Evolutionary conservation across 2,888 invertebrate genomes (phyloP).

Genomic region (Lycaena phlaeas): DNA sequence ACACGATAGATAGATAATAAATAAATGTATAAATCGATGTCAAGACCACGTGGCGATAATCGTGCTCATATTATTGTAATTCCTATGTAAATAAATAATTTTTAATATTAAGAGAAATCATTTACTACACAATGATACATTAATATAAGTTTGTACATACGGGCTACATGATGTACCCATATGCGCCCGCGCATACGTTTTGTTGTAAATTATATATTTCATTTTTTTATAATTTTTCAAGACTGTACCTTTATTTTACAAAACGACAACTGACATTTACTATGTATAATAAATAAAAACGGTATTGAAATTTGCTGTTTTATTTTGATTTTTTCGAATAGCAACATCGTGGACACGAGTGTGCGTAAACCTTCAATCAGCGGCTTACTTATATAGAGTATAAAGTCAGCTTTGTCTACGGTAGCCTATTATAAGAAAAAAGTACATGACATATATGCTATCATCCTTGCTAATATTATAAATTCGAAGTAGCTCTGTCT

Average conservation of each 20-base stretch:
- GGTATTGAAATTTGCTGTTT: conserved; percentile 51
- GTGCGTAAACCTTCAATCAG: no score
- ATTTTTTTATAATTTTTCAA: conserved; percentile 57
- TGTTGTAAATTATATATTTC: conserved; percentile 58
- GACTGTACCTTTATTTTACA: conserved; percentile 64
- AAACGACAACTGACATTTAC: conserved; percentile 60
- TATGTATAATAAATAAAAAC: conserved; percentile 69
- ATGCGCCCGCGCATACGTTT: conserved; percentile 22
- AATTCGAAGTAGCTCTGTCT: no score
- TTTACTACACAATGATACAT: conserved; percentile 21
- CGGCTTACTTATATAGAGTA: no score
- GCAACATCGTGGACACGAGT: no score
- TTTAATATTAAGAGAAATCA: conserved; percentile 6
- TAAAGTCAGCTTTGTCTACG: no score
- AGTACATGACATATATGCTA: no score
- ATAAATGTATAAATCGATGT: conserved; percentile 41
- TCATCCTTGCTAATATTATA: no score
- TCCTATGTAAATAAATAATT: conserved; percentile 61
- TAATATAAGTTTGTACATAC: conserved; percentile 30
- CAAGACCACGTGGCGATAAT: conserved; percentile 24
- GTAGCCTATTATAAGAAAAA: no score
- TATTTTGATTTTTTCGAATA: conserved; percentile 27
- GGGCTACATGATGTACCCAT: conserved; percentile 23
- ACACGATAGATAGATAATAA: conserved; percentile 50
- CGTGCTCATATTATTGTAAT: conserved; percentile 37